These are phyloP conservation scores for Alcedo quadribrachys DNA, from an alignment of 2,797 vertebrate species.

Conservation along the genomic window DNA sequence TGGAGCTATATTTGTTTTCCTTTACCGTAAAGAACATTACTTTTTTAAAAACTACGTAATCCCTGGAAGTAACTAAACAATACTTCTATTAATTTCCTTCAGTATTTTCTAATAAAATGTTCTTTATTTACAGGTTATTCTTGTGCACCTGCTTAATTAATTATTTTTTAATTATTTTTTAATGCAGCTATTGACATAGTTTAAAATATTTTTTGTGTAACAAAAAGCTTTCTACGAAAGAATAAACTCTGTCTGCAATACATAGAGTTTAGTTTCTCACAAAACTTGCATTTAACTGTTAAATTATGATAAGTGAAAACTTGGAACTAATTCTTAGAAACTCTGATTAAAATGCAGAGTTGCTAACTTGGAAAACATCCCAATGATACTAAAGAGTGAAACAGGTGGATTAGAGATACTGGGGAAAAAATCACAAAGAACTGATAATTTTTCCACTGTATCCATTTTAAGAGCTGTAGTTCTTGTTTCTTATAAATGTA, in stretches of 20 bases:
- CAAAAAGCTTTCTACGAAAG: neutral
- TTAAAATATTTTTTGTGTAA: neutral
- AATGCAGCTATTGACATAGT: neutral
- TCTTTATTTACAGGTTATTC: neutral
- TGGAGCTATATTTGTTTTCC: neutral
- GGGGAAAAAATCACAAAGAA: neutral
- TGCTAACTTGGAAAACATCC: neutral
- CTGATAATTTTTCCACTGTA: neutral
- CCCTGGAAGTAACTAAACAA: neutral
- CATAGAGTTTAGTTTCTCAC: neutral
- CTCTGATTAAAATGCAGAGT: neutral
- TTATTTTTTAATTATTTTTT: neutral
- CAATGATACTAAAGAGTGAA: neutral
- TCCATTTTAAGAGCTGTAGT: neutral
- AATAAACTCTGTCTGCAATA: neutral
- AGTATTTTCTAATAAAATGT: neutral
- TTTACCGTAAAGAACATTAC: neutral
- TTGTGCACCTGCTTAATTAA: neutral
- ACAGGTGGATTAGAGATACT: neutral
- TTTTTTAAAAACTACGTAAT: neutral
- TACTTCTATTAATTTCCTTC: neutral
- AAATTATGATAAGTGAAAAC: neutral
- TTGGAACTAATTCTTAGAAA: neutral
- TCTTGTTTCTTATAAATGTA: neutral
- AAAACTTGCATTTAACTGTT: neutral